Evolutionary conservation across 2,113 vertebrate genomes (phyloP), one percentile per base, ranked within the genome.

Genomic region (Pyrgilauda ruficollis): DNA sequence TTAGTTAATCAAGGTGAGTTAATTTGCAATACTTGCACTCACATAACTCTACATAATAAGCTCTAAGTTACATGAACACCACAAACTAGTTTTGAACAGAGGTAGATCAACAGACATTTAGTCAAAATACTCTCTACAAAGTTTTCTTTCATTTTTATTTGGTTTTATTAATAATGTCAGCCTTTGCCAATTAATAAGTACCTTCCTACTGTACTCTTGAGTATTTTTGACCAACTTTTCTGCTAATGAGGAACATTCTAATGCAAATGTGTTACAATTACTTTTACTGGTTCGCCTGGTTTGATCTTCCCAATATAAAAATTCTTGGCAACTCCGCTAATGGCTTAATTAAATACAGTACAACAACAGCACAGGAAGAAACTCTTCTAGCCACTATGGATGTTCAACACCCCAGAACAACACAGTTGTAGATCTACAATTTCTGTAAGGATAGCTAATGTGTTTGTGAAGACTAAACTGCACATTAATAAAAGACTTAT

Each of bases 281-380:
- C 39, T 93, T 94, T 26, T 70, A 84, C 35, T 82, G 18, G 77
- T 75, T 89, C 0, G 6, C 41, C 33, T 74, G 19, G 35, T 75
- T 78, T 87, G 80, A 94, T 90, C 66, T 78, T 84, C 39, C 23
- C 62, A 69, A 22, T 61, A 44, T 41, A 91, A 91, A 95, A 92
- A 59, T 35, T 87, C 44, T 83, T 58, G 55, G 82, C 44, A 66
- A 64, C 31, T n/a, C 37, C 53, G 39, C 23, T 89, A 95, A 92
- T 64, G 73, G 27, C 28, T 84, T 86, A 81, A 93, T 87, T 92
- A 97, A 90, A 89, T 44, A 84, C 53, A 80, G 41, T 90, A 58
- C 6, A 89, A 46, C 46, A 76, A 27, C 63, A 75, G 41, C 49
- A 78, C 10, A 52, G 52, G 75, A 89, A 89, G 61, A 87, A 89